phyloP scores from a whole-genome alignment of 2,797 vertebrate species.

The Acridotheres tristis region DNA sequence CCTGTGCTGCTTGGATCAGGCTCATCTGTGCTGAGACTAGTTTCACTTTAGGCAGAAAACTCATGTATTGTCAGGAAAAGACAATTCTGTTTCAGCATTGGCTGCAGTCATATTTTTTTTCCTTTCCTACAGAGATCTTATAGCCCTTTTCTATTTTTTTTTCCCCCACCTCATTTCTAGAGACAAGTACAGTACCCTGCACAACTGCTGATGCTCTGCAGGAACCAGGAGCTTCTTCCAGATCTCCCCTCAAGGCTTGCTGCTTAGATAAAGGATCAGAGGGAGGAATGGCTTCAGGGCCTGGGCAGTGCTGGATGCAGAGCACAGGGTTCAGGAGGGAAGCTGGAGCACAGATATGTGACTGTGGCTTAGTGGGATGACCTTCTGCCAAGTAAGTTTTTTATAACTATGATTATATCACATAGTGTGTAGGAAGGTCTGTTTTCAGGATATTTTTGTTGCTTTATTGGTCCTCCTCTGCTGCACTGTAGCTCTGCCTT shows the following conservation, averaged over 20 bases:
- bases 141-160: not conserved
- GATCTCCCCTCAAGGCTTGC: not conserved
- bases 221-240: not conserved
- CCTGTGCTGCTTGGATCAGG: not conserved
- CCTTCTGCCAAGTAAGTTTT: not conserved
- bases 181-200: not conserved
- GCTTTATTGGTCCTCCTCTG: not conserved
- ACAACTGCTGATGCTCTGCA: not conserved
- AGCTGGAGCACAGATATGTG: not conserved
- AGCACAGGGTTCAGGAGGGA: not conserved
- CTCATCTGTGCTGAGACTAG: not conserved
- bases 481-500: constrained; percentile 16
- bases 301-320: not conserved
- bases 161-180: not conserved
- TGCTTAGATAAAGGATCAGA: not conserved
- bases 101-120: not conserved
- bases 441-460: not conserved
- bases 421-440: not conserved
- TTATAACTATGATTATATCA: not conserved
- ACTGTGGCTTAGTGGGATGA: not conserved
- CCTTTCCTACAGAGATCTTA: not conserved
- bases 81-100: not conserved
- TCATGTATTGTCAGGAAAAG: not conserved
- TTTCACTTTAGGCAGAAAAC: not conserved
- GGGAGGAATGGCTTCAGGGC: not conserved